A percentile compares a stretch with the other conserved stretches of the same genome.
These are phyloP conservation scores for Carduelis carduelis DNA, from an alignment of 2,797 vertebrate species.

Conservation along the genomic window DNA sequence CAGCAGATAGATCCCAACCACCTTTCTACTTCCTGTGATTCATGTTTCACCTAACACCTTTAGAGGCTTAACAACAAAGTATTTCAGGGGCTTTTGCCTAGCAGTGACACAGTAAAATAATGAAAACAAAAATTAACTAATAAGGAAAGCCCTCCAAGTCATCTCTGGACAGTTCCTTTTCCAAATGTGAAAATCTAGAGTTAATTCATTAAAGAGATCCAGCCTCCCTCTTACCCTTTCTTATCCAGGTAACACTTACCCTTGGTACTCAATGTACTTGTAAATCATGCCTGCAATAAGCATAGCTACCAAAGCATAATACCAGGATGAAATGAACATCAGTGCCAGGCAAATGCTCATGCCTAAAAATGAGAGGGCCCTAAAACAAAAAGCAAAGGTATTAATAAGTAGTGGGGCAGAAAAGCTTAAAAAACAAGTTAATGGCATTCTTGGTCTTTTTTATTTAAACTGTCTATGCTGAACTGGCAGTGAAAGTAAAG, in stretches of 20 bases:
- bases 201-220: not conserved
- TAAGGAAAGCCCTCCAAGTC: not conserved
- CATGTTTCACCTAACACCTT: not conserved
- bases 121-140: not conserved
- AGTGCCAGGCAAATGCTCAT: conserved; percentile 98
- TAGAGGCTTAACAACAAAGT: not conserved
- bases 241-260: conserved; percentile 78
- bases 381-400: conserved; percentile 51
- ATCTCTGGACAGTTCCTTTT: not conserved
- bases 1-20: not conserved
- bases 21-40: not conserved
- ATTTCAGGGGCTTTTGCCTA: not conserved
- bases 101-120: not conserved
- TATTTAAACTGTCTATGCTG: not conserved
- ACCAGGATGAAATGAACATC: conserved; percentile 99
- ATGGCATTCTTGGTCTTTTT: not conserved
- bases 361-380: conserved; percentile 94
- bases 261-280: conserved; percentile 99
- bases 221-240: not conserved
- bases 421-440: not conserved
- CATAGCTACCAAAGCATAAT: conserved; percentile 97
- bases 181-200: not conserved
- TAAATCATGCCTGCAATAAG: conserved; percentile 98
- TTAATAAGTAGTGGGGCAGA: not conserved
- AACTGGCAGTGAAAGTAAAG: not conserved